Base-by-base conservation (phyloP, 2,797 vertebrate species). In the Myiotriccus ornatus region DNA sequence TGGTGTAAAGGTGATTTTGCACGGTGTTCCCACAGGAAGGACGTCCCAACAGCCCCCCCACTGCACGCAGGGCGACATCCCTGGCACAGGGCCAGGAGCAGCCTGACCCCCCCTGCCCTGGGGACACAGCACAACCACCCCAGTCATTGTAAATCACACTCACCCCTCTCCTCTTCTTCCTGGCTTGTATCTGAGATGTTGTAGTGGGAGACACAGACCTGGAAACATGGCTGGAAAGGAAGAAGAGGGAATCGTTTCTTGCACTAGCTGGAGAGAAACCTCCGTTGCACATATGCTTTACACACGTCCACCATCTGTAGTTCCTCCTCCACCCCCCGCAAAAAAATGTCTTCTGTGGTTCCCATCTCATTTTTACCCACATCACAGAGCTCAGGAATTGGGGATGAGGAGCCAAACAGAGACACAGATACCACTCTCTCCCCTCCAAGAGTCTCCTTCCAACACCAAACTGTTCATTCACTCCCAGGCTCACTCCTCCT, bases 161-260 rank as follows among this genome's bases (percentile, higher is more conserved):
- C 96, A 99, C 99, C 98, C 99, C 99, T 98, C 99, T 98, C 96
- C 99, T 98, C 97, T 99, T 99, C 98, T 99, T 99, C 90, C 99
- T 98, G 92, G 99, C 99, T 97, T 99, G 98, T 92, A 99, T 98
- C 98, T 99, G 99, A 4, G 99, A 99, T 75, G 98, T 98, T 9
- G 98, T 99, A 81, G 98, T 98, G 86, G 98, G 98, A 97, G 98
- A 99, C 97, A 98, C 98, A 86, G 99, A 99, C 94, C 98, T 98
- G 76, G 98, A 98, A 96, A 98, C 98, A 53, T 98, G 98, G 97
- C 99, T 99, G 98, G 47, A 90, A 94, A 96, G 30, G 65, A 83
- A 97, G 79, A 70, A 96, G 85, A 73, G 91, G 85, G 84, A 90
- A 91, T 94, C 27, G 21, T 57, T 87, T 35, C 74, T 53, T 52